Evolutionary conservation across 53 echinoderm and acorn worm genomes (phyloP), one percentile per base, ranked within the genome.

Genomic region (Holothuria scabra): DNA sequence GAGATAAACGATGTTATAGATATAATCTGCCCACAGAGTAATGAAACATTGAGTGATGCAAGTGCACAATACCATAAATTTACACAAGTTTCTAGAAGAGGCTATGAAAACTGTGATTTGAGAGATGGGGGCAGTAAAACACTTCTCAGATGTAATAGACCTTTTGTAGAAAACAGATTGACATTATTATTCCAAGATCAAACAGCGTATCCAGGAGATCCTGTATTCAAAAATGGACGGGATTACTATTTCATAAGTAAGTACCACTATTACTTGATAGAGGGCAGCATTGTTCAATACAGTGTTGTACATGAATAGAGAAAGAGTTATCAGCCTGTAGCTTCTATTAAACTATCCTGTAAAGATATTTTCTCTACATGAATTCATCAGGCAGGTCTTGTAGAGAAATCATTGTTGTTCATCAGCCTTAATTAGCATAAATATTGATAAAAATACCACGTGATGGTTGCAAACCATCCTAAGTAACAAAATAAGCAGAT

Each of bases 231-330:
- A 23, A 84, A 90, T 30, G 92, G 94, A 12, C 63, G 68, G 32
- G 87, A 88, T 59, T 97, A 97, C 65, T 94, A 97, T 81, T 94
- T 94, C 83, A 97, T 97, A 88, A 90, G 97, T 97, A 83, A 97
- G 97, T 94, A 76, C 8, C 1, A 37, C 1, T 31, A 28, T 20
- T 41, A 41, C 41, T 41, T 41, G 7, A 41, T 41, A 41, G 2
- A 41, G 7, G 41, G 41, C 41, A n/a, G n/a, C n/a, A n/a, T n/a
- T n/a, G n/a, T n/a, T n/a, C n/a, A n/a, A n/a, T n/a, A n/a, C n/a
- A n/a, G n/a, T n/a, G n/a, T n/a, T n/a, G n/a, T n/a, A n/a, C n/a
- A n/a, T n/a, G n/a, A n/a, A n/a, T n/a, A n/a, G n/a, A n/a, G n/a
- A n/a, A n/a, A n/a, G n/a, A n/a, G n/a, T n/a, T n/a, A n/a, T n/a